These are phyloP conservation scores for Hirundichthys speculiger DNA, from an alignment of 2,113 vertebrate species.

Conservation along the genomic window DNA sequence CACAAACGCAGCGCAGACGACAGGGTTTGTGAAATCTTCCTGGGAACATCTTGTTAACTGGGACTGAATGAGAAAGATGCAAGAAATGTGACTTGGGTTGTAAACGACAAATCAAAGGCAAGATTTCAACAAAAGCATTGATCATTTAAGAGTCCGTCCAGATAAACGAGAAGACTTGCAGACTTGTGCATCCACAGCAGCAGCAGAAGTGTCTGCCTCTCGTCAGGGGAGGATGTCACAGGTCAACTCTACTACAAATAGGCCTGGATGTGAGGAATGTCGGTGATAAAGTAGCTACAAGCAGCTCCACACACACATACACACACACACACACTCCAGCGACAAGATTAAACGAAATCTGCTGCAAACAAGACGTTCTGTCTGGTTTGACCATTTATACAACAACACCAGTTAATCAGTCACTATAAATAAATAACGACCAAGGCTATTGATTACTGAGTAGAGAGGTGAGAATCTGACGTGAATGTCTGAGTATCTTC, in stretches of 20 bases:
- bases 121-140: not conserved
- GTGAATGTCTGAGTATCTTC: too few relatives aligned
- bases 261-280: conserved; percentile 31
- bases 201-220: conserved; percentile 13
- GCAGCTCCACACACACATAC: not conserved
- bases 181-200: not conserved
- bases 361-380: too few relatives aligned
- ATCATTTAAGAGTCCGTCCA: not conserved
- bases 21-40: not conserved
- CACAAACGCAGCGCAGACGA: conserved; percentile 4
- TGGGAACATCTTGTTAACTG: too few relatives aligned
- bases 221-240: conserved; percentile 30
- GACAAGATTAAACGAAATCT: conserved; percentile 3
- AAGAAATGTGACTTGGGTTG: not conserved
- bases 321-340: not conserved
- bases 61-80: not conserved
- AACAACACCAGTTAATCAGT: too few relatives aligned
- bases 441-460: too few relatives aligned
- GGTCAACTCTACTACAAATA: conserved; percentile 50
- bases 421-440: too few relatives aligned
- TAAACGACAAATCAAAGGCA: not conserved
- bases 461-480: too few relatives aligned
- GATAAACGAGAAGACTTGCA: conserved; percentile 1
- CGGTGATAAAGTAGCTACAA: conserved; percentile 37
- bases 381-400: too few relatives aligned